These are phyloP conservation scores for Jacana jacana DNA, from an alignment of 2,113 vertebrate species.

Conservation along the genomic window DNA sequence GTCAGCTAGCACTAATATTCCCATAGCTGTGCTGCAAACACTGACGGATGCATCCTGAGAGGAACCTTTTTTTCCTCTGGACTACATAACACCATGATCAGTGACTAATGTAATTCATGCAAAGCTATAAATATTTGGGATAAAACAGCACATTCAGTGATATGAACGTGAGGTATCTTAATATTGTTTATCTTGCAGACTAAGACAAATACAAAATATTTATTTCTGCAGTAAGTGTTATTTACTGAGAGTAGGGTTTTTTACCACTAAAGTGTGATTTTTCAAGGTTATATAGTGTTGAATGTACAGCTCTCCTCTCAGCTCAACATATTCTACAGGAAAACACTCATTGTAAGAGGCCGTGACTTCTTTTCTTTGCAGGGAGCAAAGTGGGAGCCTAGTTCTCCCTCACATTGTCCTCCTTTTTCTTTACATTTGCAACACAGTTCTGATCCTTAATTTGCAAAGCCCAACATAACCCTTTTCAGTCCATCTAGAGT, in stretches of 20 bases:
- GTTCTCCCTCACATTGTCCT: not conserved
- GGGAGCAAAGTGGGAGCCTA: not conserved
- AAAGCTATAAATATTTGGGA: not conserved
- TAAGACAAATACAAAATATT: not conserved
- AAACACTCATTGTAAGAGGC: not conserved
- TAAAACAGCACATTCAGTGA: not conserved
- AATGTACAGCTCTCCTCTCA: not conserved
- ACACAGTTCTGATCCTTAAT: not conserved
- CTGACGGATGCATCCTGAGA: fast-evolving
- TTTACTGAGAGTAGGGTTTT: not conserved
- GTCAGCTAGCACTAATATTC: not conserved
- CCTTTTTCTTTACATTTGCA: not conserved
- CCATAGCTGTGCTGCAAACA: not conserved
- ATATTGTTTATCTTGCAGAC: not conserved
- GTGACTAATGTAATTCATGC: not conserved
- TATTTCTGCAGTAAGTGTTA: not conserved
- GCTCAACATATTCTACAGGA: not conserved
- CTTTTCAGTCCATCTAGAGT: not conserved
- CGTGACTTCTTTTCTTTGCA: not conserved
- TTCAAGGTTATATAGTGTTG: not conserved
- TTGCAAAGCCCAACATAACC: not conserved
- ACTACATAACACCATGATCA: not conserved
- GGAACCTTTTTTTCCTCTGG: not conserved
- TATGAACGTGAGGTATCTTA: not conserved
- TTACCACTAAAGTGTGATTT: not conserved